Conservation (phyloP, 2,888 invertebrate species). For the Macroteleia sp. region DNA sequence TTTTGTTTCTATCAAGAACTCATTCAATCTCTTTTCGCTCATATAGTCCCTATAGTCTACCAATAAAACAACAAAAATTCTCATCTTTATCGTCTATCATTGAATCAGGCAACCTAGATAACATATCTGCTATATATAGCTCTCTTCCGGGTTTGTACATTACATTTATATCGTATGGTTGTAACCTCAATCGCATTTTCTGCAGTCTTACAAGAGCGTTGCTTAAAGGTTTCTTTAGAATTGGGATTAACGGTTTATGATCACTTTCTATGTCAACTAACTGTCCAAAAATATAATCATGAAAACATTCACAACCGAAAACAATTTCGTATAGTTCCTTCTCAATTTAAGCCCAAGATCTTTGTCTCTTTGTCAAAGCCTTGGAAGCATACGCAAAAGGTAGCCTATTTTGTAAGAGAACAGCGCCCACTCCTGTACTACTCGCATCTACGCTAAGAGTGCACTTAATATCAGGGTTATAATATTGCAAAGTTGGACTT, state of each 20-base stretch:
- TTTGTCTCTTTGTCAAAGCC: conserved; percentile 32
- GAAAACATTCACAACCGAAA: conserved; percentile 62
- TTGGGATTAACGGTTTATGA: conserved; percentile 67
- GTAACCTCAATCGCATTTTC: conserved; percentile 62
- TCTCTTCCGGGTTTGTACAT: conserved; percentile 63
- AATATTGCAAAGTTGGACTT: conserved; percentile 57
- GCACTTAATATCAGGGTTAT: conserved; percentile 31
- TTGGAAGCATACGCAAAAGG: conserved; percentile 65
- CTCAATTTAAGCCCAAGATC: conserved; percentile 60
- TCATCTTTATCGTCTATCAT: conserved; percentile 34
- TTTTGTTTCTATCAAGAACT: conserved; percentile 53
- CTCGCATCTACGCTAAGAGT: conserved; percentile 65
- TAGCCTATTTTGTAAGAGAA: conserved; percentile 54
- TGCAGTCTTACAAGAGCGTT: conserved; percentile 42
- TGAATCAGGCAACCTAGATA: not conserved
- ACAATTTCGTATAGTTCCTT: conserved; percentile 62
- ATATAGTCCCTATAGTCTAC: conserved; percentile 24
- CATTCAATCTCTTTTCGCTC: conserved; percentile 25
- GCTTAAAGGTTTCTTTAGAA: conserved; percentile 25
- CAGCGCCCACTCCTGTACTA: conserved; percentile 60
- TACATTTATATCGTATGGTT: conserved; percentile 56
- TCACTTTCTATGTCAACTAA: conserved; percentile 66
- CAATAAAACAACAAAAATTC: conserved; percentile 43
- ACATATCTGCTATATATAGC: conserved; percentile 55
- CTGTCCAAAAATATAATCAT: conserved; percentile 62